Base-by-base conservation (phyloP, 2,797 vertebrate genomes). In the Mionectes olivaceus region DNA sequence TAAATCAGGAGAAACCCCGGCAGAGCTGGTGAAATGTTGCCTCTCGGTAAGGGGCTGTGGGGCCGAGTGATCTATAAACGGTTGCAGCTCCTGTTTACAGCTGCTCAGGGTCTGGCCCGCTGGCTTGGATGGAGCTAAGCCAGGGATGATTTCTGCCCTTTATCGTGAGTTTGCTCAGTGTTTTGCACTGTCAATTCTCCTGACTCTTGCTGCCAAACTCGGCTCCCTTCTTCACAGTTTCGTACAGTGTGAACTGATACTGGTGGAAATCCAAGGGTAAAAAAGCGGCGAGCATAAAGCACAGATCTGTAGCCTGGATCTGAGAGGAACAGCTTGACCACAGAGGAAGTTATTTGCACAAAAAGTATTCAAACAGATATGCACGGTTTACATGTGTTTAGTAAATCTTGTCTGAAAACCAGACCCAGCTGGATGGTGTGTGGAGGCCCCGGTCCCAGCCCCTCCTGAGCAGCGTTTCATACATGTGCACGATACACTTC, bases 371-470 rank as follows among this genome's bases (percentile, higher is more conserved):
- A 96, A 97, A 97, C 93, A 97, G 94, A 95, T 95, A 95, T 56
- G 94, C 95, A 96, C 78, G 92, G 94, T 97, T 97, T 97, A 97
- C 95, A 97, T 97, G 95, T 97, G 95, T 97, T 97, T 97, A 96
- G 96, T 96, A 97, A 97, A 97, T 96, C 96, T 92, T 96, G 96
- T 96, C 95, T 95, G 94, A 95, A 95, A 97, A 97, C 94, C 70
- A 87, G 90, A 96, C 96, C 95, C 96, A 97, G 95, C 95, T 97
- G 96, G 89, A 96, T 67, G 80, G 95, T 93, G 63, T 43, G 43
- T 71, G 89, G 83, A 95, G 95, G 95, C 95, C 92, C 94, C 7
- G 49, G 32, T 74, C 93, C 83, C 94, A 59, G 94, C 93, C 88
- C 91, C 78, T 91, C 65, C 89, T 73, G 55, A 92, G 87, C 82